Percentiles rank a stretch among this genome's conserved stretches.
Evolutionary conservation across 2,797 vertebrate genomes (phyloP).

Genomic region (Potorous gilbertii): DNA sequence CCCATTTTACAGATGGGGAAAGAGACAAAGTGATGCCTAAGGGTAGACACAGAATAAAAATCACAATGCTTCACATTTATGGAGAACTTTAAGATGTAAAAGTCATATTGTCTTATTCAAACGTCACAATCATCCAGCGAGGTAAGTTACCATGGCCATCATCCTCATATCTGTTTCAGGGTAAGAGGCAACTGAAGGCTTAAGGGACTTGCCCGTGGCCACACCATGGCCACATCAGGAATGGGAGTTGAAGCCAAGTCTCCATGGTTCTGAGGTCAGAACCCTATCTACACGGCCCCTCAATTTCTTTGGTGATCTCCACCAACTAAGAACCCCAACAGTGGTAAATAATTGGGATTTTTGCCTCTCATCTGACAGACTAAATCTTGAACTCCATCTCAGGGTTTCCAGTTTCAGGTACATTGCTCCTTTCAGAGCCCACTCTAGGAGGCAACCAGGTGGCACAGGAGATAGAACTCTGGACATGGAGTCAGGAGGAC

Average conservation of each 20-base stretch:
- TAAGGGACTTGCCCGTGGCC: not conserved
- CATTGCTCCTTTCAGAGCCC: not conserved
- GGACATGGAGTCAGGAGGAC: not conserved
- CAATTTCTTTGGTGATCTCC: not conserved
- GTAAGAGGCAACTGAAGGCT: not conserved
- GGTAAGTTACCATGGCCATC: not conserved
- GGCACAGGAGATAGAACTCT: not conserved
- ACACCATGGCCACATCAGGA: not conserved
- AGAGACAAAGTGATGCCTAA: not conserved
- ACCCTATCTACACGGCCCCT: not conserved
- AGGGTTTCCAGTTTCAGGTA: no score
- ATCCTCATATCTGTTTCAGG: not conserved
- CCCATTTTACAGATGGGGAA: not conserved
- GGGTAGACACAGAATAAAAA: not conserved
- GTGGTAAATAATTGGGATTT: not conserved
- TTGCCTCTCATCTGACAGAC: not conserved
- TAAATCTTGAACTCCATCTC: not conserved
- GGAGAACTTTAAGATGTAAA: not conserved
- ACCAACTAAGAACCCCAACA: not conserved
- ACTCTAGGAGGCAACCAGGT: not conserved
- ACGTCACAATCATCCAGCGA: not conserved
- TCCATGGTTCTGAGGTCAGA: not conserved
- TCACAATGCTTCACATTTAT: not conserved
- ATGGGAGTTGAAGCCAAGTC: not conserved
- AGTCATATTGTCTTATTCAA: not conserved